Base-by-base conservation (phyloP, 2,888 invertebrate species). In the Lithophane socia region DNA sequence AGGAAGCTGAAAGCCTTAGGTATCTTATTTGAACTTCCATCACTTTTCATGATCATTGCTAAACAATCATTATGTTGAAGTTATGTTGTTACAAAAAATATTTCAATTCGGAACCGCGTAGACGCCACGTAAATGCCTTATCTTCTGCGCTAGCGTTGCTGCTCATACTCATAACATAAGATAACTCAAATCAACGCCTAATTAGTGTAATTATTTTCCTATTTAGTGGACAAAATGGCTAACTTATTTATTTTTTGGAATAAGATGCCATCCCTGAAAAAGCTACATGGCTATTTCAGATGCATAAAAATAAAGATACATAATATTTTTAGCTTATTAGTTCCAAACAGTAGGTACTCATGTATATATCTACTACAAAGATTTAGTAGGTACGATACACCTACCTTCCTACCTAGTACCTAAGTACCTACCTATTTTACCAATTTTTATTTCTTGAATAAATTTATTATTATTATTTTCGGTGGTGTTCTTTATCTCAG, bases 231-330 rank as follows among this genome's bases (percentile, higher is more conserved):
- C 13, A 54, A 47, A 63, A 29, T 18, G 10, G 16, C 54, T 16
- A 7, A 68, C 21, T 63, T 8, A 44, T 44, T n/a, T 37, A 75
- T n/a, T 76, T 49, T 3, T 24, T 58, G 56, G 18, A 52, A 12
- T 29, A 73, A 60, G 37, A 13, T 44, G n/a, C 76, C 9, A 49
- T 37, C 16, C 12, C 44, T 10, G 24, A 73, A 73, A 44, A 54
- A 18, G 4, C 21, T 37, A 42, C 24, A 58, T 24, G 12, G 13
- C 24, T 58, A 58, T 13, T 24, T 24, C 56, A 56, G n/a, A 58
- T 58, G 24, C 56, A 58, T 24, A 13, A 16, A 58, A 58, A 29
- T 29, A 29, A 29, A 29, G n/a, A n/a, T n/a, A n/a, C n/a, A n/a
- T n/a, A n/a, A n/a, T n/a, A n/a, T n/a, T n/a, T n/a, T n/a, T n/a